Percentiles rank a stretch among this genome's conserved stretches.
phyloP scores from a whole-genome alignment of 2,113 vertebrate genomes.

The Pyxicephalus adspersus region DNA sequence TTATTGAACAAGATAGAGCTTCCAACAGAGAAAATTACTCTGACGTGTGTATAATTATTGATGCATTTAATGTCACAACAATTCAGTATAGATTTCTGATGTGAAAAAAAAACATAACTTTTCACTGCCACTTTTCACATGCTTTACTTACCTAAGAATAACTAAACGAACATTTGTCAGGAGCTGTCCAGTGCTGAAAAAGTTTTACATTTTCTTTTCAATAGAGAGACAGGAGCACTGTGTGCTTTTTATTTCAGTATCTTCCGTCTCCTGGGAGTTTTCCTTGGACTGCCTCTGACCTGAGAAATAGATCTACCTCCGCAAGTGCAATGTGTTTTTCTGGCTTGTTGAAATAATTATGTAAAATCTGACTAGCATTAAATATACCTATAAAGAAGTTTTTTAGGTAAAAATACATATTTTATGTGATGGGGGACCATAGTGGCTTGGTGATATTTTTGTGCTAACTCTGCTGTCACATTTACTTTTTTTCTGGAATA shows the following conservation, averaged over 20 bases:
- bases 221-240: not conserved
- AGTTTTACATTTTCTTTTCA: not conserved
- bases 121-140: not conserved
- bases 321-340: not conserved
- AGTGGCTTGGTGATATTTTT: not conserved
- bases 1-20: not conserved
- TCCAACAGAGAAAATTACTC: not conserved
- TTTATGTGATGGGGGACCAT: not conserved
- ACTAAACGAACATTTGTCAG: not conserved
- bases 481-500: no score
- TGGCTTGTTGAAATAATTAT: not conserved
- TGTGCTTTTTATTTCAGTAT: slow-evolving; percentile 9
- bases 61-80: not conserved
- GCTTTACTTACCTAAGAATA: not conserved
- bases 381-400: not conserved
- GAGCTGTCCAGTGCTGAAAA: slow-evolving; percentile 15
- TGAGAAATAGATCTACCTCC: not conserved
- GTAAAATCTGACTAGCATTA: not conserved
- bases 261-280: not conserved
- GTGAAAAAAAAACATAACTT: not conserved
- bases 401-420: no score
- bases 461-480: no score
- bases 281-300: not conserved
- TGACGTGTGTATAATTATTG: not conserved
- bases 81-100: not conserved